phyloP scores from a whole-genome alignment of 2,797 vertebrate genomes.

The Iguana delicatissima region DNA sequence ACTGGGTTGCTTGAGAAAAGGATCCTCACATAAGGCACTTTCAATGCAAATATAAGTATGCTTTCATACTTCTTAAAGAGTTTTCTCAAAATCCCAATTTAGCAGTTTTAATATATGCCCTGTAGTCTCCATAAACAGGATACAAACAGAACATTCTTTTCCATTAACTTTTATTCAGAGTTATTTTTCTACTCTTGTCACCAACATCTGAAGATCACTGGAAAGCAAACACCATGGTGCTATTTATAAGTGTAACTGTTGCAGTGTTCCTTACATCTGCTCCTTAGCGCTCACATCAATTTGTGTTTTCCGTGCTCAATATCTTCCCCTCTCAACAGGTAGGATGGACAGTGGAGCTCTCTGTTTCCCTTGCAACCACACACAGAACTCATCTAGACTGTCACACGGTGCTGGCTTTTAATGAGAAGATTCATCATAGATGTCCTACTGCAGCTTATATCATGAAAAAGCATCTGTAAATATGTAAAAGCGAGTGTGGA shows the following conservation, averaged over 20 bases:
- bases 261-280: constrained; percentile 46
- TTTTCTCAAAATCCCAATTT: constrained; percentile 28
- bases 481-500: constrained; percentile 31
- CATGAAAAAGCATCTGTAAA: constrained; percentile 48
- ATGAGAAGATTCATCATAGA: constrained; percentile 54
- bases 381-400: constrained; percentile 44
- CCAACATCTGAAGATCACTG: constrained; percentile 37
- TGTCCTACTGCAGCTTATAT: constrained; percentile 43
- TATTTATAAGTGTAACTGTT: constrained; percentile 24
- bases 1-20: too few relatives aligned
- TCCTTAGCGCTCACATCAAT: constrained; percentile 21
- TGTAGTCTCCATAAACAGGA: constrained; percentile 37
- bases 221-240: constrained; percentile 41
- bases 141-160: not conserved
- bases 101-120: constrained; percentile 31
- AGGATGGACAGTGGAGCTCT: not conserved
- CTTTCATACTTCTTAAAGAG: constrained; percentile 21
- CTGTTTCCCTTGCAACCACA: constrained; percentile 42
- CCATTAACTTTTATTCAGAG: constrained; percentile 43
- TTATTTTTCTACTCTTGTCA: constrained; percentile 37
- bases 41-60: constrained; percentile 5
- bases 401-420: constrained; percentile 32
- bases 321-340: constrained; percentile 47
- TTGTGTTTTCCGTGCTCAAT: constrained; percentile 22
- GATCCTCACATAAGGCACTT: not conserved